phyloP scores from a whole-genome alignment of 2,797 vertebrate genomes.

The Anabacerthia variegaticeps region DNA sequence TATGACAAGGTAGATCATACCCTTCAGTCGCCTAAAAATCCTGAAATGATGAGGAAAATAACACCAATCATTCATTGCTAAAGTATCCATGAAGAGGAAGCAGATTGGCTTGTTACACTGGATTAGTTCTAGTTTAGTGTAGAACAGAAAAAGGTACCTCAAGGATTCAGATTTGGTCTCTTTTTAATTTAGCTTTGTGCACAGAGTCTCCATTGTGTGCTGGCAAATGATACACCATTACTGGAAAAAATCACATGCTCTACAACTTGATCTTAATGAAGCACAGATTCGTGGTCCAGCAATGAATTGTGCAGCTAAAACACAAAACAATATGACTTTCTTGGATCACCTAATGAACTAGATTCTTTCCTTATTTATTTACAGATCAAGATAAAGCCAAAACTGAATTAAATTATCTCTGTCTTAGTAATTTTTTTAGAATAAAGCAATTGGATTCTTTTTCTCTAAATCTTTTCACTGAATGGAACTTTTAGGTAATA shows the following conservation, averaged over 20 bases:
- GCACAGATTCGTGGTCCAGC: not conserved
- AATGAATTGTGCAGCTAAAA: conserved; percentile 11
- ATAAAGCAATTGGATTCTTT: not conserved
- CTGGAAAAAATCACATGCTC: not conserved
- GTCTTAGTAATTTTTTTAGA: not conserved
- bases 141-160: not conserved
- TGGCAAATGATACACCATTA: not conserved
- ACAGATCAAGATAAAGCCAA: not conserved
- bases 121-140: conserved; percentile 28
- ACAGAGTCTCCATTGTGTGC: not conserved
- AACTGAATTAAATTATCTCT: not conserved
- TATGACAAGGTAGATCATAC: conserved; percentile 34
- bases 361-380: conserved; percentile 7
- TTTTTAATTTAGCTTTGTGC: not conserved
- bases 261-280: conserved; percentile 31
- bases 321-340: not conserved
- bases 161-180: not conserved
- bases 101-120: conserved; percentile 51
- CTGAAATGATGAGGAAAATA: conserved; percentile 19
- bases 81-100: conserved; percentile 10
- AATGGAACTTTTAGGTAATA: not conserved
- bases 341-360: not conserved
- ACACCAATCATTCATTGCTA: conserved; percentile 55
- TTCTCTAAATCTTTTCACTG: not conserved
- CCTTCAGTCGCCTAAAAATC: conserved; percentile 30